phyloP scores from a whole-genome alignment of 1,140 invertebrate genomes.

The Carcinoscorpius rotundicauda region DNA sequence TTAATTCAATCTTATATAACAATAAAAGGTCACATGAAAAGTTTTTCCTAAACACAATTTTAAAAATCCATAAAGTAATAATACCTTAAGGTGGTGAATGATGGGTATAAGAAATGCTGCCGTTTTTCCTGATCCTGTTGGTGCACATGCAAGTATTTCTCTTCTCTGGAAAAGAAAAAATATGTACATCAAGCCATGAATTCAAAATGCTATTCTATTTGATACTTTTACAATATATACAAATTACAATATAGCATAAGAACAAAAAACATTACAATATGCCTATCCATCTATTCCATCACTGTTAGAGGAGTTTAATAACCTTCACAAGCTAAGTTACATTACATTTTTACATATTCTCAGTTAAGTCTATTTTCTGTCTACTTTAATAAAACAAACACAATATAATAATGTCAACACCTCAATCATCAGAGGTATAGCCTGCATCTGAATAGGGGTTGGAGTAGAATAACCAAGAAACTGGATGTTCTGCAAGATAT shows the following conservation, averaged over 20 bases:
- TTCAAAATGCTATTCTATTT: neutral
- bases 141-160: constrained; percentile 84
- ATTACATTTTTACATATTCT: too few relatives aligned
- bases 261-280: neutral
- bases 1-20: too few relatives aligned
- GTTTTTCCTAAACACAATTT: too few relatives aligned
- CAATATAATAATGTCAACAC: constrained; percentile 29
- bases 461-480: constrained; percentile 61
- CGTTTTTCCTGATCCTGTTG: constrained; percentile 82
- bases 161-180: constrained; percentile 44
- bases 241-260: constrained; percentile 1
- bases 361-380: too few relatives aligned
- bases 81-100: constrained; percentile 45
- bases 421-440: constrained; percentile 71
- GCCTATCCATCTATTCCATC: neutral
- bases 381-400: too few relatives aligned
- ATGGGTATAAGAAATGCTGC: constrained; percentile 72
- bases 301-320: constrained; percentile 1
- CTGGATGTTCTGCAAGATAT: constrained; percentile 57
- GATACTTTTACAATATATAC: neutral
- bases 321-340: neutral
- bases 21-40: too few relatives aligned
- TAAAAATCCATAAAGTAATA: neutral
- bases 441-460: constrained; percentile 91
- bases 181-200: neutral